Conservation (phyloP, 2,797 vertebrate species). For the Delichon dasypus region DNA sequence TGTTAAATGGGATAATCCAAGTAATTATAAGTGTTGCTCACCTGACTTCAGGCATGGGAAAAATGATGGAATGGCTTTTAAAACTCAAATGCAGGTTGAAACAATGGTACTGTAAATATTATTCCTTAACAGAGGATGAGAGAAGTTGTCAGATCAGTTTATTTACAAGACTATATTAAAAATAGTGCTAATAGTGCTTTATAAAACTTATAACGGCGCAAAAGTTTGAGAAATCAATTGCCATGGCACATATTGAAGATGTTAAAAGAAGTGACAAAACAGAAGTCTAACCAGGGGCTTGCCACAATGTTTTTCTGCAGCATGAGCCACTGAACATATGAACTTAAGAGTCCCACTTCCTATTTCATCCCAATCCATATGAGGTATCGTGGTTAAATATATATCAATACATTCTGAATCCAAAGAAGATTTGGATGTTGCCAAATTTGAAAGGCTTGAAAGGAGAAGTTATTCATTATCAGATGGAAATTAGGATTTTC, state of each 20-base stretch:
- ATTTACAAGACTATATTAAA: not conserved
- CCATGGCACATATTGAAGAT: fast-evolving
- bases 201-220: not conserved
- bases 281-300: not conserved
- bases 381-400: not conserved
- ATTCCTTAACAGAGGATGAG: not conserved
- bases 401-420: not conserved
- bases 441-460: not conserved
- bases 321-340: not conserved
- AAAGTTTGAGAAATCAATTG: not conserved
- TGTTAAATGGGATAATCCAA: not conserved
- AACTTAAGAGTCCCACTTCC: not conserved
- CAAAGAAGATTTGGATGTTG: not conserved
- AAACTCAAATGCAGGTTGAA: not conserved
- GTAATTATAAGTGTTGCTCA: not conserved
- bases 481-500: not conserved
- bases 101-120: not conserved
- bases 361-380: not conserved
- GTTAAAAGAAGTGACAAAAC: not conserved
- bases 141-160: not conserved
- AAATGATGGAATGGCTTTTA: not conserved
- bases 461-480: not conserved
- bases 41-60: not conserved
- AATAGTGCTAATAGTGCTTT: not conserved
- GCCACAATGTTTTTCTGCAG: not conserved